phyloP scores from a whole-genome alignment of 2,797 vertebrate species.

The Scomberomorus guttatus region DNA sequence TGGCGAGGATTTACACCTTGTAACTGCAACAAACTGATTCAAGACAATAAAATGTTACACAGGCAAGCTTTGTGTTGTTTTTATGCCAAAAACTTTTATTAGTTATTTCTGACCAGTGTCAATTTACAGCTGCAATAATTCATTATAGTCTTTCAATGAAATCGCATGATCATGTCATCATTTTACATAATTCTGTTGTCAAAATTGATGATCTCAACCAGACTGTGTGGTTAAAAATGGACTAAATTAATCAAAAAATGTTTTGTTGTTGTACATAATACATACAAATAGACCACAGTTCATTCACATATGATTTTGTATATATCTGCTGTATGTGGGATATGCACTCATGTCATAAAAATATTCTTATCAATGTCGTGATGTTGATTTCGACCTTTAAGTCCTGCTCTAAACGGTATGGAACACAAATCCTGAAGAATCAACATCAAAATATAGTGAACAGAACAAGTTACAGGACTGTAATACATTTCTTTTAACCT shows the following conservation, averaged over 20 bases:
- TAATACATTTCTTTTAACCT: background rate
- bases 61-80: background rate
- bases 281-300: background rate
- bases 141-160: background rate
- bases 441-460: background rate
- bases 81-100: background rate
- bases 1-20: background rate
- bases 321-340: background rate
- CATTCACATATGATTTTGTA: background rate
- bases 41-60: constrained; percentile 38
- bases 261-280: no score
- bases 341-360: background rate
- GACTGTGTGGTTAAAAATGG: background rate
- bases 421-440: background rate
- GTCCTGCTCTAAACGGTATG: background rate
- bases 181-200: constrained; percentile 1
- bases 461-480: background rate
- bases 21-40: constrained; percentile 6
- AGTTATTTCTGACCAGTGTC: background rate
- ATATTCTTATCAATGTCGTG: background rate
- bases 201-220: background rate
- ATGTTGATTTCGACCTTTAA: background rate
- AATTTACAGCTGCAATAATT: background rate
- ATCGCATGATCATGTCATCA: background rate
- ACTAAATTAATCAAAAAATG: no score